Conservation (phyloP, 2,797 vertebrate genomes). For the Cryptoblepharus egeriae region DNA sequence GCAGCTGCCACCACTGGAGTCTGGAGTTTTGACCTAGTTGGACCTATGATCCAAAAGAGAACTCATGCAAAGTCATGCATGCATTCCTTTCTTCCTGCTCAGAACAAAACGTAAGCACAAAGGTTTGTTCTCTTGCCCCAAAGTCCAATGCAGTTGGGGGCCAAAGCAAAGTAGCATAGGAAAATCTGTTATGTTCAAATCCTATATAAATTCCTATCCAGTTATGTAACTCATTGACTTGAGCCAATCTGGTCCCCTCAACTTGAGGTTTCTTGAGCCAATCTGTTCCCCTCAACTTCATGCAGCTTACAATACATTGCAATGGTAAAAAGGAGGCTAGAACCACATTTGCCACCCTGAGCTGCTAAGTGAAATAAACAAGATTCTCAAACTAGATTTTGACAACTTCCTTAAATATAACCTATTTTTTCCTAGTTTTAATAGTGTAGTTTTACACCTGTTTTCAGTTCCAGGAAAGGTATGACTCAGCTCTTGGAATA, state of each 20-base stretch:
- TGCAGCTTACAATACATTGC: background rate
- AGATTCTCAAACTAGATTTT: no score
- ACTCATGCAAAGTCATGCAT: no score
- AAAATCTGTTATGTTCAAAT: background rate
- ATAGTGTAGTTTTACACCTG: background rate
- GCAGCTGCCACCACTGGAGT: no score
- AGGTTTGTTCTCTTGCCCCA: background rate
- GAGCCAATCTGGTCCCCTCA: background rate
- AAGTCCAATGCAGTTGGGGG: background rate
- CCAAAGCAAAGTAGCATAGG: background rate
- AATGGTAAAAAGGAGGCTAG: background rate
- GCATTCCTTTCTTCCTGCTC: background rate
- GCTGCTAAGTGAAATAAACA: no score
- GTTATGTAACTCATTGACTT: background rate
- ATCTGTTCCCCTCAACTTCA: background rate
- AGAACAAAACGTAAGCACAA: background rate
- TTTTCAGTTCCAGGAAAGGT: background rate
- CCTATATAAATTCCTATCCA: background rate
- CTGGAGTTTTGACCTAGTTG: no score
- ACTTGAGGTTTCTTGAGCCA: background rate
- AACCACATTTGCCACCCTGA: no score
- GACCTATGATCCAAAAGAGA: background rate
- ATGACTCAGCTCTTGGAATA: constrained; percentile 18
- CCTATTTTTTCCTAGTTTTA: background rate
- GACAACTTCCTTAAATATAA: background rate